phyloP scores from a whole-genome alignment of 2,888 invertebrate genomes.

The Standfussiana lucernea region DNA sequence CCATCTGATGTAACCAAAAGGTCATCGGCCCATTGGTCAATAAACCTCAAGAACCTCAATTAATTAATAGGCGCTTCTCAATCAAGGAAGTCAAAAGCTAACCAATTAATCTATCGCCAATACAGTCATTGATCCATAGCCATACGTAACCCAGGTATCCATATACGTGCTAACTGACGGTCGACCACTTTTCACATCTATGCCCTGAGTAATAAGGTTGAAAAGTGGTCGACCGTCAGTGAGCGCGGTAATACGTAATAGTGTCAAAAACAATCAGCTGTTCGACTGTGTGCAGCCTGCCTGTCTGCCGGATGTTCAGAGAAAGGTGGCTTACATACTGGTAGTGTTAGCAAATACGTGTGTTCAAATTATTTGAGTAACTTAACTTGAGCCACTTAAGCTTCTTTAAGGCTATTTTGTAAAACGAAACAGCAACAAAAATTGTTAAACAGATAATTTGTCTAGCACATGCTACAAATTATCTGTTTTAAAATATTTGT shows the following conservation, averaged over 20 bases:
- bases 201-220: no score
- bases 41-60: neutral
- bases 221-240: no score
- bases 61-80: slow-evolving; percentile 11
- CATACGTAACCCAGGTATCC: slow-evolving; percentile 15
- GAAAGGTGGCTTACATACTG: slow-evolving; percentile 77
- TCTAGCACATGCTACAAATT: no score
- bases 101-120: slow-evolving; percentile 14
- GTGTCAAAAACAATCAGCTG: slow-evolving; percentile 65
- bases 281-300: slow-evolving; percentile 66
- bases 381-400: neutral
- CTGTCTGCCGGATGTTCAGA: slow-evolving; percentile 79
- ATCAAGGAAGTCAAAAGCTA: slow-evolving; percentile 4
- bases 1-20: neutral
- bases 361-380: neutral
- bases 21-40: neutral
- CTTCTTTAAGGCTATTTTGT: neutral
- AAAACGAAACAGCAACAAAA: no score
- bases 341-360: slow-evolving; percentile 49
- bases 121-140: slow-evolving; percentile 25
- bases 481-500: neutral
- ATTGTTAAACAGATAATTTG: no score
- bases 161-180: no score
- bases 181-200: no score
- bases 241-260: no score